Percentiles rank a stretch among this genome's conserved stretches.
These are phyloP conservation scores for Pseudotriccus pelzelni DNA, from an alignment of 2,797 vertebrate species.

Conservation along the genomic window DNA sequence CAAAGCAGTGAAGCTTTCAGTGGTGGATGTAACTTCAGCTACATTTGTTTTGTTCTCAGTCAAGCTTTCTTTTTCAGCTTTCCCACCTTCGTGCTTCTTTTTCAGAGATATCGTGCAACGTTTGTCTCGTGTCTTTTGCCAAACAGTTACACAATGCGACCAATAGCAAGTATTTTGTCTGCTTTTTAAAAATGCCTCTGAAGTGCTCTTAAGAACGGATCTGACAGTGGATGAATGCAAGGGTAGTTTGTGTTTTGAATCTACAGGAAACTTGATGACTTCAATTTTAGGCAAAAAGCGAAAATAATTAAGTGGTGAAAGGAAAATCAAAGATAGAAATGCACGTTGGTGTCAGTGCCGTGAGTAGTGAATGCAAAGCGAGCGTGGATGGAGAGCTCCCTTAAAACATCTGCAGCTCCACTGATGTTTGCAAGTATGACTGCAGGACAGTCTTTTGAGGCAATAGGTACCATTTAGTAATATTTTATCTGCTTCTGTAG, in stretches of 20 bases:
- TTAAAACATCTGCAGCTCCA: not conserved
- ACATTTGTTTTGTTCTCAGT: not conserved
- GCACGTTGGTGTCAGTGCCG: fast-evolving
- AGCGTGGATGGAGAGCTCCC: not conserved
- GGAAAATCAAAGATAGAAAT: not conserved
- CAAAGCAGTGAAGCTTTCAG: not conserved
- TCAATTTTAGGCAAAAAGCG: not conserved
- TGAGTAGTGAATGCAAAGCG: not conserved
- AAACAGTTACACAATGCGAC: not conserved
- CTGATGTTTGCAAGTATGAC: not conserved
- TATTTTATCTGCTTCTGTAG: not conserved
- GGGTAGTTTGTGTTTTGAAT: not conserved
- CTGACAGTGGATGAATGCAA: not conserved
- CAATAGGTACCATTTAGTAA: not conserved
- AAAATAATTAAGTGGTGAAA: not conserved
- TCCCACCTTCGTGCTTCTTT: not conserved
- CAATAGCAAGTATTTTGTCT: not conserved
- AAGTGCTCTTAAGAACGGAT: not conserved
- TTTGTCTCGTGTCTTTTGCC: not conserved
- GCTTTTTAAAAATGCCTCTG: not conserved
- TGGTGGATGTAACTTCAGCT: not conserved
- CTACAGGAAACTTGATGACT: not conserved
- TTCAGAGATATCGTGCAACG: not conserved
- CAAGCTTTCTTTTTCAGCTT: not conserved
- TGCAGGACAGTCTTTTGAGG: not conserved